phyloP scores from a whole-genome alignment of 2,797 vertebrate species.

The Brotula barbata region DNA sequence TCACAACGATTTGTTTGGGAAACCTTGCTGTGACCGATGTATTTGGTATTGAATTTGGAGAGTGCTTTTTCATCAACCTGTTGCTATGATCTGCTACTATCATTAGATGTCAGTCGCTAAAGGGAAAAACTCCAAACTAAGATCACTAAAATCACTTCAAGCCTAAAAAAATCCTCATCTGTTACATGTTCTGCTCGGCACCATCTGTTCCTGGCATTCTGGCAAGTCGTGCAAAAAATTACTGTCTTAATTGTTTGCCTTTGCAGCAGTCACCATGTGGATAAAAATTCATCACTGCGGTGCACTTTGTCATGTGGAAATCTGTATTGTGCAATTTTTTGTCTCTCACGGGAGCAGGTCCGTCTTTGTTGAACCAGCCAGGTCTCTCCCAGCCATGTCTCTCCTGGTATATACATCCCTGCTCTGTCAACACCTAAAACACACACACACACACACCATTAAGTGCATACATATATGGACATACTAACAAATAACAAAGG shows the following conservation, averaged over 20 bases:
- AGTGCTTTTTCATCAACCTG: too few relatives aligned
- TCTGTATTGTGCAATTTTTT: neutral
- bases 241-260: slow-evolving; percentile 12
- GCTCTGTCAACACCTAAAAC: slow-evolving; percentile 84
- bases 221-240: neutral
- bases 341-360: slow-evolving; percentile 83
- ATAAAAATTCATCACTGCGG: too few relatives aligned
- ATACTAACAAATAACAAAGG: neutral
- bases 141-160: too few relatives aligned
- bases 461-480: slow-evolving; percentile 19
- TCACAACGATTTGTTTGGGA: too few relatives aligned
- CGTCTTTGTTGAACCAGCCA: slow-evolving; percentile 87
- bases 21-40: too few relatives aligned
- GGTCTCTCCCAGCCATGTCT: slow-evolving; percentile 96
- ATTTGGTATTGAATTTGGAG: too few relatives aligned
- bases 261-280: neutral
- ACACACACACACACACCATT: slow-evolving; percentile 17
- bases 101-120: too few relatives aligned
- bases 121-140: too few relatives aligned
- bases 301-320: neutral
- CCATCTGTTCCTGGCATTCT: slow-evolving; percentile 1
- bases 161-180: too few relatives aligned
- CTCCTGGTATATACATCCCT: slow-evolving; percentile 95
- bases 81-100: too few relatives aligned
- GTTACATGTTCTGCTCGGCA: too few relatives aligned